These are phyloP conservation scores for Larimichthys polyactis DNA, from an alignment of 2,113 vertebrate genomes.

Conservation along the genomic window DNA sequence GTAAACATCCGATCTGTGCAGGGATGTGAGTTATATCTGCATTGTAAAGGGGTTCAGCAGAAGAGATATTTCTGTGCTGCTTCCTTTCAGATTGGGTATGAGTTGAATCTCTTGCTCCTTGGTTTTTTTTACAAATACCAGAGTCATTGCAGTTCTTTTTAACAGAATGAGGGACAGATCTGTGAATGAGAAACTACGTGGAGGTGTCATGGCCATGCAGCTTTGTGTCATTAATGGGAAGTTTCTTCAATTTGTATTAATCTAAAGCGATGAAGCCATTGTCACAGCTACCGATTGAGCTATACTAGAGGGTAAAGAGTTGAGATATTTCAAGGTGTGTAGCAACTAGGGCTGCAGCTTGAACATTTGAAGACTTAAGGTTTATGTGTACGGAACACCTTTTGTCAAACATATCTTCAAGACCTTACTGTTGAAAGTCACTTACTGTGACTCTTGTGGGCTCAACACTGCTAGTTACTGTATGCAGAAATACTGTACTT, in stretches of 20 bases:
- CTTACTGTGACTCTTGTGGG: slow-evolving; percentile 4
- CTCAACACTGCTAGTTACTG: slow-evolving; percentile 2
- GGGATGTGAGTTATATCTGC: not conserved
- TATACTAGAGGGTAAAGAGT: not conserved
- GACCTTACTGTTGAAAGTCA: not conserved
- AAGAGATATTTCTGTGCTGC: not conserved
- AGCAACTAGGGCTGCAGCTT: not conserved
- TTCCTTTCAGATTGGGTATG: not conserved
- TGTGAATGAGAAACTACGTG: not conserved
- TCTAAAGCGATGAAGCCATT: slow-evolving; percentile 14
- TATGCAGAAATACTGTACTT: slow-evolving; percentile 18
- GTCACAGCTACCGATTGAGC: not conserved
- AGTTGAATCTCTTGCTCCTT: not conserved
- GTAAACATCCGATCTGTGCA: too few species aligned
- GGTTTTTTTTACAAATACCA: not conserved
- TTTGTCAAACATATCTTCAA: slow-evolving; percentile 13
- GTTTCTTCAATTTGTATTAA: not conserved
- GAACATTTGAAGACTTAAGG: not conserved
- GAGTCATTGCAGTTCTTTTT: not conserved
- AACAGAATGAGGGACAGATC: not conserved
- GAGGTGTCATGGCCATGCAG: slow-evolving; percentile 1
- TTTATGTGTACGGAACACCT: not conserved
- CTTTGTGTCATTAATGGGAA: slow-evolving; percentile 4
- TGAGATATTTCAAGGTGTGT: not conserved
- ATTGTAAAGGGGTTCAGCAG: not conserved